Percentiles rank a stretch among this genome's conserved stretches.
Conservation (phyloP, 2,113 vertebrate species). For the Stigmatopora argus region DNA sequence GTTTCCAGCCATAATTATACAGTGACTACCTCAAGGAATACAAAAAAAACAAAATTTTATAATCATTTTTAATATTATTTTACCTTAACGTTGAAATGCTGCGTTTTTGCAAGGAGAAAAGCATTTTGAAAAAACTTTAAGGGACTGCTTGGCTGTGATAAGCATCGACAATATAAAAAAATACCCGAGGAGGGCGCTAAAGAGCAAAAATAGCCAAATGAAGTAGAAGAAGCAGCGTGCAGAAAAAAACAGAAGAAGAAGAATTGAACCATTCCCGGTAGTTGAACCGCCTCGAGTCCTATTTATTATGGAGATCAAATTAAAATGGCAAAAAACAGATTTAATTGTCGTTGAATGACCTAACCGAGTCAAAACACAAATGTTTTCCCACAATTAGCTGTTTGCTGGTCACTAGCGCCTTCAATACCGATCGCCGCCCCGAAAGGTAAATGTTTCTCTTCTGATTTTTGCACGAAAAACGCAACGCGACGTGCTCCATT, state of each 20-base stretch:
- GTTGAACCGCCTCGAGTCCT: constrained; percentile 52
- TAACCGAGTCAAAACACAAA: background rate
- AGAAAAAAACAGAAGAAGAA: constrained; percentile 44
- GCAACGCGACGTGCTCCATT: background rate
- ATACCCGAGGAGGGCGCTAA: constrained; percentile 24
- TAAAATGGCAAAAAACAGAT: too few relatives aligned
- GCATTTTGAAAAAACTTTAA: too few relatives aligned
- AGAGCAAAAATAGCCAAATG: accelerated
- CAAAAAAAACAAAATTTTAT: too few relatives aligned
- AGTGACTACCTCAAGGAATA: too few relatives aligned
- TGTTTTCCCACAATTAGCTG: constrained; percentile 5
- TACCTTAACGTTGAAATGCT: too few relatives aligned
- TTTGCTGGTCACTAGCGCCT: constrained; percentile 16
- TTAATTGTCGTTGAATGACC: background rate
- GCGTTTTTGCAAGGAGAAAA: too few relatives aligned
- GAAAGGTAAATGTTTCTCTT: constrained; percentile 32
- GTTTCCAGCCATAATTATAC: too few relatives aligned
- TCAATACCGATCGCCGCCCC: constrained; percentile 7
- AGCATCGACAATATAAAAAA: too few relatives aligned
- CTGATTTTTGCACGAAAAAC: background rate
- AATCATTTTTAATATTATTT: too few relatives aligned
- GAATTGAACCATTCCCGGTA: constrained; percentile 74
- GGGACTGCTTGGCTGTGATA: too few relatives aligned
- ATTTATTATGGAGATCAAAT: background rate
- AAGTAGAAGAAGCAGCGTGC: constrained; percentile 12